Conservation (phyloP, 2,113 vertebrate genomes). For the Protomyctophum bolini region DNA sequence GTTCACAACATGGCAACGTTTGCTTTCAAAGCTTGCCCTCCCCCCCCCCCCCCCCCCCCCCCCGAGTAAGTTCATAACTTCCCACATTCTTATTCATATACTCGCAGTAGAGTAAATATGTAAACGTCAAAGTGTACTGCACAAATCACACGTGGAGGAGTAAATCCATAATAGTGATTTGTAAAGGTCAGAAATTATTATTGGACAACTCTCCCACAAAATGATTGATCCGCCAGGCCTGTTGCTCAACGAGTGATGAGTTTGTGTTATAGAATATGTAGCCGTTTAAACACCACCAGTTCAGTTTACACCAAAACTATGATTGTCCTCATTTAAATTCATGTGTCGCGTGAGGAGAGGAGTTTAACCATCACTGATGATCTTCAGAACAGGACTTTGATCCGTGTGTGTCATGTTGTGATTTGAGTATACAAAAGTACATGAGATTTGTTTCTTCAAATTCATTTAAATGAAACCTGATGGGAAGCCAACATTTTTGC, state of each 20-base stretch:
- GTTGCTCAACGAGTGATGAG: background rate
- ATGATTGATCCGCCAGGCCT: constrained; percentile 15
- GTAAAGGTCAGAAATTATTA: constrained; percentile 50
- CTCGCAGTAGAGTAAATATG: background rate
- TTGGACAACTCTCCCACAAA: background rate
- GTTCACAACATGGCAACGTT: background rate
- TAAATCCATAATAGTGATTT: background rate
- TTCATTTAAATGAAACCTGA: constrained; percentile 19
- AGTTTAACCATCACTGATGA: constrained; percentile 11
- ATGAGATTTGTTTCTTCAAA: constrained; percentile 34
- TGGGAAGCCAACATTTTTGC: constrained; percentile 14
- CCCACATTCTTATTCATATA: background rate
- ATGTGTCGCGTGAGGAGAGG: constrained; percentile 8
- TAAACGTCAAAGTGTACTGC: constrained; percentile 9
- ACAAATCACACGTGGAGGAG: constrained; percentile 16
- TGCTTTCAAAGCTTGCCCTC: background rate
- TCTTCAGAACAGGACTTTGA: background rate
- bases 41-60: no score
- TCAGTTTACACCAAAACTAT: constrained; percentile 11
- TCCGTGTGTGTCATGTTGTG: background rate
- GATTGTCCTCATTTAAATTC: constrained; percentile 23
- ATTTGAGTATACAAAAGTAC: constrained; percentile 30
- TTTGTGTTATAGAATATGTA: background rate
- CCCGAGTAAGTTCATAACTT: background rate
- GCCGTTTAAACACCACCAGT: no score